Evolutionary conservation across 2,797 vertebrate genomes (phyloP).

Genomic region (Sarcophilus harrisii): DNA sequence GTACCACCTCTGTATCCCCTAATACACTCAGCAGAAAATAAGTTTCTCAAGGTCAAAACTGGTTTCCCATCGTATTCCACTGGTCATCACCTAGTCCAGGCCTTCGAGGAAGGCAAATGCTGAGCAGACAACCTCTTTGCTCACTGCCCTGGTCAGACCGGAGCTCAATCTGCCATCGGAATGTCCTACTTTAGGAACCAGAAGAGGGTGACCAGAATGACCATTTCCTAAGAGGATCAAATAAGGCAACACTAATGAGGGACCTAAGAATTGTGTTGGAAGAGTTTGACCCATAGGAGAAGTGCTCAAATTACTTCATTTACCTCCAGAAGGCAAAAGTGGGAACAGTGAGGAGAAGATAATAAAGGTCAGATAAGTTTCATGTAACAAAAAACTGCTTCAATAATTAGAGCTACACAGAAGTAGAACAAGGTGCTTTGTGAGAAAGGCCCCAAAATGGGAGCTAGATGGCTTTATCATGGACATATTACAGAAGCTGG

Average conservation of each 20-base stretch:
- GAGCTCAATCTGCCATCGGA: background rate
- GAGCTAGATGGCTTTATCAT: background rate
- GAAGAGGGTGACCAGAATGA: background rate
- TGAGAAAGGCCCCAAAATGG: background rate
- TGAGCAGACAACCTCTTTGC: background rate
- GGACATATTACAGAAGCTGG: background rate
- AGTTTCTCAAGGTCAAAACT: background rate
- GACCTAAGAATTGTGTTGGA: background rate
- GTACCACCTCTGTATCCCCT: background rate
- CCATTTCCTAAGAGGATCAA: background rate
- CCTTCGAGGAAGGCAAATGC: background rate
- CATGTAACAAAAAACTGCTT: background rate
- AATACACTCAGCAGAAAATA: background rate
- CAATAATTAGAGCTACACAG: background rate
- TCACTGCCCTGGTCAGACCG: background rate
- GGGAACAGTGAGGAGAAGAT: background rate
- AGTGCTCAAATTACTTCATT: background rate
- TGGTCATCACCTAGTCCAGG: background rate
- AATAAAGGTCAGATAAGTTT: background rate
- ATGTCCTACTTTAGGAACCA: background rate
- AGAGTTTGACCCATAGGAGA: background rate
- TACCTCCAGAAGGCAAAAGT: background rate
- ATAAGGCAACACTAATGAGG: background rate
- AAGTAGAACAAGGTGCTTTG: background rate
- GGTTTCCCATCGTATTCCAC: no score